Evolutionary conservation across 1,140 invertebrate species (phyloP), one percentile per base, ranked within the genome.

Genomic region (Saccostrea echinata): DNA sequence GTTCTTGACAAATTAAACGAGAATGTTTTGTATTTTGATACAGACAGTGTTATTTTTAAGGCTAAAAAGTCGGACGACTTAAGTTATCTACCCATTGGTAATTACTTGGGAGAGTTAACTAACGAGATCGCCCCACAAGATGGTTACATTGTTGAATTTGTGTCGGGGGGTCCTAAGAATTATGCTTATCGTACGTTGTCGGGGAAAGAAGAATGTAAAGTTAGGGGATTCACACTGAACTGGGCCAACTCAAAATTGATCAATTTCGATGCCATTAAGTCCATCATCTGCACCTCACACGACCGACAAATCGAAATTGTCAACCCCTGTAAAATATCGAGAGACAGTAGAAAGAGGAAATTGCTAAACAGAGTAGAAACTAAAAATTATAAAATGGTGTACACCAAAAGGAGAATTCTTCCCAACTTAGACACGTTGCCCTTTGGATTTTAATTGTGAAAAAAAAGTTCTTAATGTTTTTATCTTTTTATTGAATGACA

Each of bases 11-110:
- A 88, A 51, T 84, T 95, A 16, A 91, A 88, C n/a, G 57, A 90
- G 8, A 82, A 91, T n/a, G 93, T 93, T 8, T 84, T 95, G 4
- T 95, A 95, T 86, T 94, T 90, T 35, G 95, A 95, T 86, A 96
- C 95, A 11, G 95, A 95, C 68, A 95, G 71, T 82, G 86, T 27
- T 92, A 93, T 84, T 51, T 84, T 86, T 33, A 80, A 76, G n/a
- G 71, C 64, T 18, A 11, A 43, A n/a, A 68, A 76, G 43, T 3
- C 35, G 35, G 85, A 76, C 64, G n/a, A 84, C 12, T 84, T 84
- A n/a, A 21, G n/a, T 84, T 43, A 51, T 52, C 84, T 85, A 18
- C 76, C 84, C 24, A 71, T 89, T 43, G 85, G 85, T 27, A 76
- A 89, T 76, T 86, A 84, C 43, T 33, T 89, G 18, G 84, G 85